Evolutionary conservation across 1,140 invertebrate genomes (phyloP).

Genomic region (Metaphire vulgaris): DNA sequence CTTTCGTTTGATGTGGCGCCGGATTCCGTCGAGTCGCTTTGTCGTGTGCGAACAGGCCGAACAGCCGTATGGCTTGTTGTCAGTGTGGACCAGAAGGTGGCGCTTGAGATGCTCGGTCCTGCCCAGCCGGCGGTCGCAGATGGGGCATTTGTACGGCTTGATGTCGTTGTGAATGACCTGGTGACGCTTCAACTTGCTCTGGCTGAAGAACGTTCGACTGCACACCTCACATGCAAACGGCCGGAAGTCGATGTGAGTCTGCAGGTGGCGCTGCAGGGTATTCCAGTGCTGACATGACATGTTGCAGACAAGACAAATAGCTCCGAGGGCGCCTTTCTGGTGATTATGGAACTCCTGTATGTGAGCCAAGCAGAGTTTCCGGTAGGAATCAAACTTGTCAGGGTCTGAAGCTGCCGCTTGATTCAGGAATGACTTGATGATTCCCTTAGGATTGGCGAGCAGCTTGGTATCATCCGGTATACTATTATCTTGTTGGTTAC

Average conservation of each 20-base stretch:
- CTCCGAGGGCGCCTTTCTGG: constrained; percentile 5
- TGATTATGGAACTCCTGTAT: constrained; percentile 16
- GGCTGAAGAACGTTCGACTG: constrained; percentile 20
- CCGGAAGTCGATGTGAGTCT: constrained; percentile 23
- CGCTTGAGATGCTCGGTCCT: constrained; percentile 26
- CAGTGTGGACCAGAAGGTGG: constrained; percentile 26
- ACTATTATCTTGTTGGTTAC: background rate
- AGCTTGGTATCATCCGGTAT: constrained; percentile 12
- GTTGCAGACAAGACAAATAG: constrained; percentile 23
- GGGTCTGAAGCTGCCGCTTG: constrained; percentile 12
- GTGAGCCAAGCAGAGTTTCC: constrained; percentile 15
- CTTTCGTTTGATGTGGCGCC: constrained; percentile 23
- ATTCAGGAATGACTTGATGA: constrained; percentile 11
- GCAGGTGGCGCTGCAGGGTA: constrained; percentile 23
- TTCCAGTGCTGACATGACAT: constrained; percentile 12
- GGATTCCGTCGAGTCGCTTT: constrained; percentile 20
- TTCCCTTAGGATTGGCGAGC: constrained; percentile 14
- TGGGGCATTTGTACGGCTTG: constrained; percentile 28
- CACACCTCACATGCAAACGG: constrained; percentile 22
- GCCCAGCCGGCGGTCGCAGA: constrained; percentile 19
- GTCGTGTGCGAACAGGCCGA: constrained; percentile 19
- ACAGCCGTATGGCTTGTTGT: constrained; percentile 23
- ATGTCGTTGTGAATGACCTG: constrained; percentile 20
- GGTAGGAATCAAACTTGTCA: constrained; percentile 5
- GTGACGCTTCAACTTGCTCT: constrained; percentile 29